Evolutionary conservation across 2,113 vertebrate genomes (phyloP), one percentile per base, ranked within the genome.

Genomic region (Potamarius usumacintae): DNA sequence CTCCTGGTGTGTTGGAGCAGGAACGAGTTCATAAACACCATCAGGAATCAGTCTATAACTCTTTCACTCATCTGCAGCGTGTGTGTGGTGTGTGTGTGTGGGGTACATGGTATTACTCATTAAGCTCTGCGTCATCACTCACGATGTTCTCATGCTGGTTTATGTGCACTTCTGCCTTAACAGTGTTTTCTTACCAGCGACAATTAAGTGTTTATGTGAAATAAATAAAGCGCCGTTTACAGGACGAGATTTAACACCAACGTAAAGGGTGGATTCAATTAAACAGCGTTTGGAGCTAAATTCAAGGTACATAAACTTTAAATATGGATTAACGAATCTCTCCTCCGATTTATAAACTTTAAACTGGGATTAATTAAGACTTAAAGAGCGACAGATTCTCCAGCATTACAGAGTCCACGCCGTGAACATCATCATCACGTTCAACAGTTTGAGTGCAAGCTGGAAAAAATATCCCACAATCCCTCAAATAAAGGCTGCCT

Each of bases 201-300:
- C 90, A 91, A 86, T 90, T 50, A 90, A 88, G 72, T 88, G 80
- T 90, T 89, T 90, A 90, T 87, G 84, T 69, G 87, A 84, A 86
- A 88, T 77, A 91, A 90, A 89, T 88, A 67, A 89, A 87, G 85
- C 71, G 62, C 60, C 86, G 57, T 78, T 81, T 86, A 82, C 76
- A 88, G 82, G 60, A 84, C 55, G 20, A 53, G 50, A 15, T 15
- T 78, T 78, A 27, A n/a, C 20, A 22, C 1, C 20, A 52, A 48
- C 7, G 42, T 42, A 42, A 48, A 48, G 69, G 3, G 2, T 9
- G 18, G 7, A 4, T 34, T 22, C 14, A n/a, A 77, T n/a, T 12
- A 25, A 52, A 52, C 22, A 9, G 18, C 30, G 4, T 50, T 50
- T 5, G 42, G 18, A 50, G 18, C 42, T 74, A 7, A 18, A 17